These are phyloP conservation scores for Origma solitaria DNA, from an alignment of 2,113 vertebrate species.

Conservation along the genomic window DNA sequence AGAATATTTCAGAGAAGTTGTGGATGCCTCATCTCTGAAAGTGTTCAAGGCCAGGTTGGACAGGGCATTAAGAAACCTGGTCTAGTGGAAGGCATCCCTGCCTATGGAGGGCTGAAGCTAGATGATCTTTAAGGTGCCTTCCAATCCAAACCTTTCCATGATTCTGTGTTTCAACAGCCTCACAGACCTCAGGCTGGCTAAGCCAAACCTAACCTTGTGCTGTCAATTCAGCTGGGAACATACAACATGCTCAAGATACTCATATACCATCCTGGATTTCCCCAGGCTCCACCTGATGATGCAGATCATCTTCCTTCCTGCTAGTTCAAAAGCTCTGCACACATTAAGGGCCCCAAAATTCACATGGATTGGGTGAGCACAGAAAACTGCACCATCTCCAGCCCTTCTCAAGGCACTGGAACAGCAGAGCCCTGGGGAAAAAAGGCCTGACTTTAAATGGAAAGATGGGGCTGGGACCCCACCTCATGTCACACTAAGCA, in stretches of 20 bases:
- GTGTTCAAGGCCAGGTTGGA: not conserved
- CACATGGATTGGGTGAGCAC: fast-evolving
- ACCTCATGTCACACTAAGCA: slow-evolving; percentile 56
- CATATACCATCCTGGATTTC: not conserved
- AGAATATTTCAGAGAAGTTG: not conserved
- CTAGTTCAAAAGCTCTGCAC: not conserved
- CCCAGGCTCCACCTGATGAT: not conserved
- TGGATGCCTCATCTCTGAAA: not conserved
- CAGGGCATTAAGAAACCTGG: not conserved
- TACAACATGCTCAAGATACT: not conserved
- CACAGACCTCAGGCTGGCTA: not conserved
- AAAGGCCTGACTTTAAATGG: slow-evolving; percentile 54
- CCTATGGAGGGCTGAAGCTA: not conserved
- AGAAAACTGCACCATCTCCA: not conserved
- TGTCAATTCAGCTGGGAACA: not conserved
- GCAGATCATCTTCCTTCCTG: not conserved
- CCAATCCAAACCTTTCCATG: not conserved
- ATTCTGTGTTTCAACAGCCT: not conserved
- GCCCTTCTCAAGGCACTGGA: not conserved
- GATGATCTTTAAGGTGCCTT: not conserved
- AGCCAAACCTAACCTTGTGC: not conserved
- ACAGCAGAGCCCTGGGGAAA: not conserved
- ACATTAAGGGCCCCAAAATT: not conserved
- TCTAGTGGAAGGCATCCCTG: not conserved
- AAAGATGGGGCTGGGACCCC: slow-evolving; percentile 27